Conservation (phyloP, 2,113 vertebrate genomes). For the Psilopsiagon aymara region DNA sequence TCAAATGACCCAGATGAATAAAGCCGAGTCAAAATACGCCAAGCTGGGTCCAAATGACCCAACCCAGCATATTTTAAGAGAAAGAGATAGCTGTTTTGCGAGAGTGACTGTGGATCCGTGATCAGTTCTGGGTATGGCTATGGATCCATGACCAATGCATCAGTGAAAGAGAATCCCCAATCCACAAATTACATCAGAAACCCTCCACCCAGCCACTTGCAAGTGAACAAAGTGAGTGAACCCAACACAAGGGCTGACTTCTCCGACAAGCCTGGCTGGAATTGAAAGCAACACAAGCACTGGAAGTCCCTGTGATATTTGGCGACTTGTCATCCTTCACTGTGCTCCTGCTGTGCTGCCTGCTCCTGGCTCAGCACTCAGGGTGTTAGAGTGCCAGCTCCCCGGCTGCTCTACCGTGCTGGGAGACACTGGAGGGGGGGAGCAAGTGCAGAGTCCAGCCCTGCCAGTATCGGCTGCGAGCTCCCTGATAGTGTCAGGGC, state of each 20-base stretch:
- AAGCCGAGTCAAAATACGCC: too few species aligned
- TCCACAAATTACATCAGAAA: background rate
- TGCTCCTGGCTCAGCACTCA: background rate
- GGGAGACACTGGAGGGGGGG: background rate
- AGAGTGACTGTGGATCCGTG: background rate
- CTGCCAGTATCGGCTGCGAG: background rate
- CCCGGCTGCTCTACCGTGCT: accelerated
- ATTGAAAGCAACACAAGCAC: slow-evolving; percentile 17
- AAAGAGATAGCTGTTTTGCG: background rate
- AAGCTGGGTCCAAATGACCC: background rate
- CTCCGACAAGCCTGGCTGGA: background rate
- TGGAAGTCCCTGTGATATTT: background rate
- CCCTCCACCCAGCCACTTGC: background rate
- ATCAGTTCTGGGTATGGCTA: background rate
- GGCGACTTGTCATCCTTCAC: background rate
- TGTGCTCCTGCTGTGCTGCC: background rate
- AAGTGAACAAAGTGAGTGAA: background rate
- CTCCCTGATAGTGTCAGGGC: background rate
- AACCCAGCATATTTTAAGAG: background rate
- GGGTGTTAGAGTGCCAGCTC: background rate
- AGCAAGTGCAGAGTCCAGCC: background rate
- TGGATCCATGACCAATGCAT: background rate
- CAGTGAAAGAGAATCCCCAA: background rate
- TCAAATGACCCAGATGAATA: background rate
- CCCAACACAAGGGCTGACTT: background rate